Conservation (phyloP, 2,888 invertebrate genomes). For the Doris montereyensis region DNA sequence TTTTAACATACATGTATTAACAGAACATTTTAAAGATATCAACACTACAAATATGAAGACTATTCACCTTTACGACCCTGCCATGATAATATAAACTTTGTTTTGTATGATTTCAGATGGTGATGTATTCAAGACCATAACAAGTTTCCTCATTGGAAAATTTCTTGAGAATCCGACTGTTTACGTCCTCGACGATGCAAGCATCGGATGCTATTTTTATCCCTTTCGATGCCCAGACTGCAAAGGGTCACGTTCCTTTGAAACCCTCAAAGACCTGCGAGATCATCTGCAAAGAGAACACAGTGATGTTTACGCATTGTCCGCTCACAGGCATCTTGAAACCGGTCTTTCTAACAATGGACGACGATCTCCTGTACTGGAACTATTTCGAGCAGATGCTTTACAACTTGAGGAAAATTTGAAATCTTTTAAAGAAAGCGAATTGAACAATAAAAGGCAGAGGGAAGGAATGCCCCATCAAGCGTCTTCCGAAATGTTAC, state of each 20-base stretch:
- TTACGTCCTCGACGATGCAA: no score
- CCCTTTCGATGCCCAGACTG: conserved; percentile 64
- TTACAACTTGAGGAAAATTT: conserved; percentile 54
- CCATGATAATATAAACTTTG: no score
- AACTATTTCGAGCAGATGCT: conserved; percentile 55
- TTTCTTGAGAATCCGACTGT: no score
- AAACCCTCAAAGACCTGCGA: conserved; percentile 57
- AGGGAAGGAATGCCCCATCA: conserved; percentile 21
- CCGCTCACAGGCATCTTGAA: conserved; percentile 27
- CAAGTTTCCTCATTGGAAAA: no score
- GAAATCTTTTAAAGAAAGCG: conserved; percentile 54
- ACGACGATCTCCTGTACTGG: conserved; percentile 50
- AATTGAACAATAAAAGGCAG: conserved; percentile 51
- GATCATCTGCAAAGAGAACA: conserved; percentile 61
- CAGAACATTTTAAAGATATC: no score
- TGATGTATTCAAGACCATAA: no score
- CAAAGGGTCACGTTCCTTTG: conserved; percentile 55
- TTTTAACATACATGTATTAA: no score
- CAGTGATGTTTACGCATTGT: conserved; percentile 50
- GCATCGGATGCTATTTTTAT: no score
- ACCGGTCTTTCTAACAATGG: not conserved
- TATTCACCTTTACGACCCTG: no score
- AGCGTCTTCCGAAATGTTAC: no score
- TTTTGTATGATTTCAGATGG: no score
- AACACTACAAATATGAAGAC: no score